phyloP scores from a whole-genome alignment of 2,113 vertebrate species.

The Phoenicopterus ruber region DNA sequence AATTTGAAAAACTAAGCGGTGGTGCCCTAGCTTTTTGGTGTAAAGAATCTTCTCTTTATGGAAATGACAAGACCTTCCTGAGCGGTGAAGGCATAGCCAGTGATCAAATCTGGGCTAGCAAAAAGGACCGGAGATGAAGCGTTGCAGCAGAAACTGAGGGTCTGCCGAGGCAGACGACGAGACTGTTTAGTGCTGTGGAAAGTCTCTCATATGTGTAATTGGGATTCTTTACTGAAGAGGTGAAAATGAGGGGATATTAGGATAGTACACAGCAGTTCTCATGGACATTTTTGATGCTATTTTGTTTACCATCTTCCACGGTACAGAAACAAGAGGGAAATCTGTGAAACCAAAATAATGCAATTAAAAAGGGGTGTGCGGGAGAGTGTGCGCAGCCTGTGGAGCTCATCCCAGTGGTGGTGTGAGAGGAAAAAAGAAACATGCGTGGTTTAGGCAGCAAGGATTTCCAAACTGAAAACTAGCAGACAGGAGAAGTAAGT shows the following conservation, averaged over 20 bases:
- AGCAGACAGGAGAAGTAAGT: not conserved
- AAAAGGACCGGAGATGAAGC: not conserved
- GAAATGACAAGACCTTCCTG: not conserved
- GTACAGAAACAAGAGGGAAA: not conserved
- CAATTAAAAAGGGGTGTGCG: not conserved
- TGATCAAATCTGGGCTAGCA: not conserved
- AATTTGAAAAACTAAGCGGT: not conserved
- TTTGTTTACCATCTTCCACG: not conserved
- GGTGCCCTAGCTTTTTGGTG: not conserved
- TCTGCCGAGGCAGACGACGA: not conserved
- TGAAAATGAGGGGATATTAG: not conserved
- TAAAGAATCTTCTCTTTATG: not conserved
- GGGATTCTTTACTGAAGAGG: not conserved
- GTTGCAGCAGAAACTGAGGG: not conserved
- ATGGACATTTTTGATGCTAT: not conserved
- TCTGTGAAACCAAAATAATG: not conserved
- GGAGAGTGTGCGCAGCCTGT: not conserved
- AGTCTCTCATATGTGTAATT: not conserved
- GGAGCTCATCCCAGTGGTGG: not conserved
- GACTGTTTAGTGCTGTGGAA: not conserved
- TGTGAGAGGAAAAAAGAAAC: not conserved
- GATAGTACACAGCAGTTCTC: not conserved
- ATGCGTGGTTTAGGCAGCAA: not conserved
- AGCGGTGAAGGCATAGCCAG: accelerated
- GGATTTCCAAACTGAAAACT: not conserved